Evolutionary conservation across 2,888 invertebrate genomes (phyloP).

Genomic region (Glyphotaelius pellucidus): DNA sequence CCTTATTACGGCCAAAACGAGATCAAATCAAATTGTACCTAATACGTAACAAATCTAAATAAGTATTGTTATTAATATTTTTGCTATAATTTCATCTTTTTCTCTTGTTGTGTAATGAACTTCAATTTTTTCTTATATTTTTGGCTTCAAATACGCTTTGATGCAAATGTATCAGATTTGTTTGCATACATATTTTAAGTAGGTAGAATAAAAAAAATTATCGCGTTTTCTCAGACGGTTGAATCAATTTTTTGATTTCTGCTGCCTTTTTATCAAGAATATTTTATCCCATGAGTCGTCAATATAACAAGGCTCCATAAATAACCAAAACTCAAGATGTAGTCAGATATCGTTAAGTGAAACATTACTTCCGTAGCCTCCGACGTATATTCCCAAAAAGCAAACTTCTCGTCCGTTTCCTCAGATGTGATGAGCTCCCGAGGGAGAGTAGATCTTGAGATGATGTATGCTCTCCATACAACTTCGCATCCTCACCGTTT

Average conservation of each 20-base stretch:
- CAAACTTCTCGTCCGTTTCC: constrained; percentile 59
- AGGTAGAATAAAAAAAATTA: not conserved
- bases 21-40: no score
- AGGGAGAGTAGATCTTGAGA: constrained; percentile 59
- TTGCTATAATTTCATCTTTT: no score
- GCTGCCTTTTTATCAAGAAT: not conserved
- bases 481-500: constrained; percentile 46
- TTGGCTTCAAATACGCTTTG: no score
- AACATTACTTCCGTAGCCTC: constrained; percentile 27
- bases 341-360: constrained; percentile 28
- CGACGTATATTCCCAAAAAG: constrained; percentile 39
- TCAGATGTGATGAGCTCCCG: constrained; percentile 62
- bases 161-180: no score
- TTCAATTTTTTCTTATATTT: no score
- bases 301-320: constrained; percentile 6
- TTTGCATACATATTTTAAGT: no score
- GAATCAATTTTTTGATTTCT: not conserved
- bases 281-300: not conserved
- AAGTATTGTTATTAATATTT: no score
- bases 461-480: constrained; percentile 61
- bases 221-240: not conserved
- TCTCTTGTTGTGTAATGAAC: no score
- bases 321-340: constrained; percentile 31
- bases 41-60: no score
- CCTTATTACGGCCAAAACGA: no score